Conservation (phyloP, 1,140 invertebrate species). For the Tyrophagus putrescentiae region DNA sequence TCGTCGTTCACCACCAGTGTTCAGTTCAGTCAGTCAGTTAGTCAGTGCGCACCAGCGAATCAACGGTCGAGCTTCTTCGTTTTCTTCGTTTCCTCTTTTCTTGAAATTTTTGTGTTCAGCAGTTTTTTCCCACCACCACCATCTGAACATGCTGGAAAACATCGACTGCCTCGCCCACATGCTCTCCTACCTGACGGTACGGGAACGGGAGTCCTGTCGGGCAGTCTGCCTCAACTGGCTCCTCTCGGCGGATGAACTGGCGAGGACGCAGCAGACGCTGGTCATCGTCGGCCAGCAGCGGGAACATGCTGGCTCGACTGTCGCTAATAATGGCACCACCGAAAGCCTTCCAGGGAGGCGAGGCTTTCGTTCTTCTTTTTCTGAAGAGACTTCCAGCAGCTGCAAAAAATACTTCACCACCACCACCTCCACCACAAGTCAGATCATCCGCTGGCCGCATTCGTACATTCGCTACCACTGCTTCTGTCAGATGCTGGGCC, state of each 20-base stretch:
- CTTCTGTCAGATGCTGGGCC: not conserved
- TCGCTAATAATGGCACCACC: not conserved
- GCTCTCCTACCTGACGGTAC: not conserved
- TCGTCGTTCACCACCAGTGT: too few relatives aligned
- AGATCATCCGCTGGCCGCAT: slow-evolving; percentile 9
- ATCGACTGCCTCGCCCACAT: slow-evolving; percentile 14
- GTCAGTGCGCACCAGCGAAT: too few relatives aligned
- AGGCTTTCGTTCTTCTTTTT: too few relatives aligned
- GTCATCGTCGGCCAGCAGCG: not conserved
- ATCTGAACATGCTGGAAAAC: not conserved
- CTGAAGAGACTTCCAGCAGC: not conserved
- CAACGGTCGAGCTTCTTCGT: too few relatives aligned
- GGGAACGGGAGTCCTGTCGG: slow-evolving; percentile 12
- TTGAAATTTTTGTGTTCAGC: too few relatives aligned
- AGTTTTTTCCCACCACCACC: too few relatives aligned
- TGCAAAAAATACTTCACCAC: not conserved
- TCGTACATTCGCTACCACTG: slow-evolving; percentile 7
- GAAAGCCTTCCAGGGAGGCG: not conserved
- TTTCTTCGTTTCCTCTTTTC: too few relatives aligned
- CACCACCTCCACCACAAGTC: not conserved
- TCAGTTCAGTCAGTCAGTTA: too few relatives aligned
- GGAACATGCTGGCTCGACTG: too few relatives aligned
- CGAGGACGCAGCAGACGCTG: not conserved
- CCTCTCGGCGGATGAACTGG: not conserved
- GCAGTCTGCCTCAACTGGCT: not conserved